Base-by-base conservation (phyloP, 1,140 invertebrate genomes). In the Zaprionus nigranus region DNA sequence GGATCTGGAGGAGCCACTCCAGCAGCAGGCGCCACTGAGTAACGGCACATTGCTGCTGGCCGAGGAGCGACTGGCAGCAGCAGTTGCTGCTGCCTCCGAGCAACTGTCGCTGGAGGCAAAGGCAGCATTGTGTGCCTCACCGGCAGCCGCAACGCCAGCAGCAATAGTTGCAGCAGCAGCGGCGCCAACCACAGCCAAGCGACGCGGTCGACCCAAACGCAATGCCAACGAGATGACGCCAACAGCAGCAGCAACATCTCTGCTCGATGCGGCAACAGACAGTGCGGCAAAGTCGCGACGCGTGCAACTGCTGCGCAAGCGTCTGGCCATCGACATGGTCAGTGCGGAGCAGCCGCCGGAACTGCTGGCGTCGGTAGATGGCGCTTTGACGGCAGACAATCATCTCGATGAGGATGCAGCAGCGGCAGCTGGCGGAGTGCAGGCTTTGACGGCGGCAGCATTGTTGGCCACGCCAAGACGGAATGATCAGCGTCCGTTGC, bases 291-390 rank as follows among this genome's bases (percentile, higher is more conserved):
- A 90, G 15, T 83, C 90, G 4, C 70, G 91, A 1, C 85, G 91
- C 9, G 91, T 92, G 9, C 91, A 92, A 54, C 57, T 92, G 30
- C 46, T 92, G 43, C 85, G 88, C 34, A 92, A 92, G 60, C 88
- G 91, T 0, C 53, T 92, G 75, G 91, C 91, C 24, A 92, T 92
- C 26, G 91, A 92, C 58, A 92, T 92, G 88, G 81, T 92, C 0
- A 84, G 75, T 30, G 63, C 70, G 5, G 90, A 81, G n/a, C 76
- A 75, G 20, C 70, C 77, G 11, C 30, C 53, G 12, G 60, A 75
- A 46, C 15, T 68, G 30, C 28, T 60, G 9, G 49, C 65, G 5
- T 13, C 36, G n/a, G 22, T 34, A 26, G 4, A 38, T 0, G n/a
- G 9, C 9, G 6, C 57, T 5, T 15, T 24, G 15, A 4, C 30